Conservation (phyloP, 1,140 invertebrate genomes). For the Gonioctena quinquepunctata region DNA sequence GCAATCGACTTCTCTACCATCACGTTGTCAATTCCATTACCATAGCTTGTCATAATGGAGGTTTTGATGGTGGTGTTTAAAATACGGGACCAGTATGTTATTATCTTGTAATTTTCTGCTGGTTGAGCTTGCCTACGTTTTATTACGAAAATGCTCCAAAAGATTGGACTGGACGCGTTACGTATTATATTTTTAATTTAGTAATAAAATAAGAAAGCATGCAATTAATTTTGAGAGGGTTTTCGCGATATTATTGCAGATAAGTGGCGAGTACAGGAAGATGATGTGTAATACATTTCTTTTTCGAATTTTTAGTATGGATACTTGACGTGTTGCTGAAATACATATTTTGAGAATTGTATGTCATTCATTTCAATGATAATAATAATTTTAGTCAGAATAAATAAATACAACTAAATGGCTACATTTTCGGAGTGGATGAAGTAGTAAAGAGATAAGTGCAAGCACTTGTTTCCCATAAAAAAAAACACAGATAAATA, state of each 20-base stretch:
- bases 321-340: too few species aligned
- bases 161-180: constrained; percentile 35
- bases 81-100: constrained; percentile 39
- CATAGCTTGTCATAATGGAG: too few species aligned
- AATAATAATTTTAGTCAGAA: too few species aligned
- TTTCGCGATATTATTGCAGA: constrained; percentile 53
- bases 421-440: too few species aligned
- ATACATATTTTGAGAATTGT: too few species aligned
- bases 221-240: constrained; percentile 55
- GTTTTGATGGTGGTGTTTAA: constrained; percentile 44
- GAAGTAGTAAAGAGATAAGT: too few species aligned
- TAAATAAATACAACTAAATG: too few species aligned
- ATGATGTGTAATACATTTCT: not conserved
- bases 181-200: constrained; percentile 47
- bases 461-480: too few species aligned
- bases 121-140: constrained; percentile 33
- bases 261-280: constrained; percentile 43
- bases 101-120: constrained; percentile 44
- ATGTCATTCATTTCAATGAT: too few species aligned
- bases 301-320: not conserved
- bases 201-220: constrained; percentile 45
- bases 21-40: too few species aligned
- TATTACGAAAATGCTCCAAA: constrained; percentile 38
- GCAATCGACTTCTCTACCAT: too few species aligned
- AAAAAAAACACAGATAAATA: too few species aligned